phyloP scores from a whole-genome alignment of 2,888 invertebrate genomes.

The Tromatobia lineatoria region DNA sequence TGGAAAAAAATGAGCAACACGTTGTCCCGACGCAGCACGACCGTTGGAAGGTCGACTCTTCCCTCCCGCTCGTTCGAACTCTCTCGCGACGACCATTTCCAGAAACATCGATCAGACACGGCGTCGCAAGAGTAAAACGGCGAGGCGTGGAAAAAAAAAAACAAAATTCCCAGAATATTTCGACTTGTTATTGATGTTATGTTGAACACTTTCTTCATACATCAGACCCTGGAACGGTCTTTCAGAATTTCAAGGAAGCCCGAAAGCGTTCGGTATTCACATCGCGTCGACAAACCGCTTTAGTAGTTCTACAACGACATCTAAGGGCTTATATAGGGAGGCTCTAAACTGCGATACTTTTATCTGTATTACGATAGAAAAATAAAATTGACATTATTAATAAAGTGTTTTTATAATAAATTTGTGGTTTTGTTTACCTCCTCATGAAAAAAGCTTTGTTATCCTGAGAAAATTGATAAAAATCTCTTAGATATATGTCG shows the following conservation, averaged over 20 bases:
- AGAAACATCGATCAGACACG: conserved; percentile 32
- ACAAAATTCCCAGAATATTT: background rate
- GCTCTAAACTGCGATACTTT: conserved; percentile 1
- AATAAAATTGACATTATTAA: background rate
- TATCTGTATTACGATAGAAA: background rate
- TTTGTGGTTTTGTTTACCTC: too few relatives aligned
- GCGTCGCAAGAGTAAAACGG: background rate
- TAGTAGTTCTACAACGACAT: background rate
- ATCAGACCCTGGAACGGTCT: conserved; percentile 18
- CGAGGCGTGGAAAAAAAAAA: background rate
- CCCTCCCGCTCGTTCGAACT: background rate
- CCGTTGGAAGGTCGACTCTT: conserved; percentile 32
- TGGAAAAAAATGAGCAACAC: conserved; percentile 4
- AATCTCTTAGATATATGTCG: too few relatives aligned
- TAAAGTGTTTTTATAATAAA: conserved; percentile 60
- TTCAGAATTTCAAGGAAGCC: conserved; percentile 11
- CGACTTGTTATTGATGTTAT: background rate
- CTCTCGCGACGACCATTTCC: conserved; percentile 34
- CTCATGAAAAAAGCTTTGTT: too few relatives aligned
- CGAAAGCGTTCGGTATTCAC: background rate
- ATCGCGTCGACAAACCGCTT: background rate
- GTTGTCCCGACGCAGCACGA: conserved; percentile 3
- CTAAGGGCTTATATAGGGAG: background rate
- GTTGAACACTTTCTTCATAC: background rate
- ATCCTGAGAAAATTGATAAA: too few relatives aligned